These are phyloP conservation scores for Bufo bufo DNA, from an alignment of 2,113 vertebrate species.

Conservation along the genomic window DNA sequence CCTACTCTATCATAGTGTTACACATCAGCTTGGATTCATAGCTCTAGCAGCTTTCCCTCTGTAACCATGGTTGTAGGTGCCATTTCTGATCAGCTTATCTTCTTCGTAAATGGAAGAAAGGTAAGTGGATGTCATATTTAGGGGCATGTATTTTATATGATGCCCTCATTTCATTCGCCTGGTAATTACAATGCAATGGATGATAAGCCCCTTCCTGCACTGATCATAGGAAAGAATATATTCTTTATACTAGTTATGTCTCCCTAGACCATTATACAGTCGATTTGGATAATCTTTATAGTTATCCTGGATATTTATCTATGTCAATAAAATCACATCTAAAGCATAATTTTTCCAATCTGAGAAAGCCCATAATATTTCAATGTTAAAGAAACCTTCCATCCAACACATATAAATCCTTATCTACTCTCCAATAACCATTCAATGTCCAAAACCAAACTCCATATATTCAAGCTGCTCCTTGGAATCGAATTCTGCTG, in stretches of 20 bases:
- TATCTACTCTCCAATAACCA: neutral
- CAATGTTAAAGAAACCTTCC: neutral
- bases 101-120: conserved; percentile 60
- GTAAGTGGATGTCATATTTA: conserved; percentile 36
- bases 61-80: neutral
- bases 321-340: neutral
- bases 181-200: neutral
- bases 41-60: neutral
- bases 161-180: neutral
- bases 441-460: neutral
- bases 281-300: neutral
- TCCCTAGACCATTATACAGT: neutral
- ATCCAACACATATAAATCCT: neutral
- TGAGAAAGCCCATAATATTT: too few species aligned
- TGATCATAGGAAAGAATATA: neutral
- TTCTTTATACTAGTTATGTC: neutral
- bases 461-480: neutral
- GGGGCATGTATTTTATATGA: neutral
- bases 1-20: neutral
- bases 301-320: neutral
- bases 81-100: conserved; percentile 51
- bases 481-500: neutral
- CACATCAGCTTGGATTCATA: neutral
- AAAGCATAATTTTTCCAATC: too few species aligned
- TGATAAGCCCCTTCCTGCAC: neutral